phyloP scores from a whole-genome alignment of 1,140 invertebrate genomes.

The Rhopalosiphum padi region DNA sequence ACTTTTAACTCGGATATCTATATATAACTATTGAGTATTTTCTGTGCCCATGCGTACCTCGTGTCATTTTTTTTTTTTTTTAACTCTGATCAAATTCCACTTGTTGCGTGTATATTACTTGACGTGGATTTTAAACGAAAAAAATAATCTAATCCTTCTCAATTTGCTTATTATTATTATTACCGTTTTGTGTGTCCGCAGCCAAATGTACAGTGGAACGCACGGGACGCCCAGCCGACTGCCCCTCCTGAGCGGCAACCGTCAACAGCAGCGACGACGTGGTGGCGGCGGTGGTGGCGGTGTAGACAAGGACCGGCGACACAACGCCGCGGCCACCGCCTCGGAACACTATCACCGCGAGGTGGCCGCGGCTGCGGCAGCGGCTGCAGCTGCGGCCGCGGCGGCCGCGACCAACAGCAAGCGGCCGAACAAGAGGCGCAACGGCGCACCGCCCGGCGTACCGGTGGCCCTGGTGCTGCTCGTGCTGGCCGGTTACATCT shows the following conservation, averaged over 20 bases:
- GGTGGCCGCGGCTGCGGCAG: slow-evolving; percentile 57
- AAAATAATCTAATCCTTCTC: too few species aligned
- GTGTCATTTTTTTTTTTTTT: too few species aligned
- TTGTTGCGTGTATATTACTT: too few species aligned
- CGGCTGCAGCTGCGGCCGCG: slow-evolving; percentile 51
- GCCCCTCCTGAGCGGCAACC: slow-evolving; percentile 70
- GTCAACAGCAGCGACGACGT: not conserved
- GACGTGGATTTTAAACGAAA: too few species aligned
- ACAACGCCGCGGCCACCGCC: not conserved
- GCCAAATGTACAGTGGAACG: not conserved
- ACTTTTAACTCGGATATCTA: too few species aligned
- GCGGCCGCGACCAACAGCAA: slow-evolving; percentile 18
- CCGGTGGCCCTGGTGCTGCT: slow-evolving; percentile 76
- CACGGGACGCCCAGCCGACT: slow-evolving; percentile 76
- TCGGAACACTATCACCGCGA: slow-evolving; percentile 61
- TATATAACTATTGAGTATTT: too few species aligned
- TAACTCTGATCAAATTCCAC: too few species aligned
- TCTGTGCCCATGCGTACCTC: too few species aligned
- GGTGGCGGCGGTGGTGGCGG: not conserved
- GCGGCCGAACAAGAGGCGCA: slow-evolving; percentile 62
- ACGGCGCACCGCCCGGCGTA: slow-evolving; percentile 67
- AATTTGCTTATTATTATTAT: too few species aligned
- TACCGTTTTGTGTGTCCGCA: not conserved
- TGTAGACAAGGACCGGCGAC: not conserved
- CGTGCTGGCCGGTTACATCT: slow-evolving; percentile 75